Base-by-base conservation (phyloP, 1,140 invertebrate genomes). In the Orius insidiosus region DNA sequence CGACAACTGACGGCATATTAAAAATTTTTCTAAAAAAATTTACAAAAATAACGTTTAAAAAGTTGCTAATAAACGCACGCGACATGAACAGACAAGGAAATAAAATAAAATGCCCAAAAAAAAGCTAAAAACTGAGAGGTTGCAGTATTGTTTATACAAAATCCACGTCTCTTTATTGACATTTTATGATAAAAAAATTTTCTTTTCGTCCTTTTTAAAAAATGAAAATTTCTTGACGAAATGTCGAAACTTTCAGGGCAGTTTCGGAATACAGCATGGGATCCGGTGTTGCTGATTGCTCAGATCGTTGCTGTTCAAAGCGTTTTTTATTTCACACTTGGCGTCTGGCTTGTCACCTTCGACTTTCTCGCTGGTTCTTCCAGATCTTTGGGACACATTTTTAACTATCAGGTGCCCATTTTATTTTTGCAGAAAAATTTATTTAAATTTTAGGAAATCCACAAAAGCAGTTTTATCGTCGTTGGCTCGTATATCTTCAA, bases 211-310 rank as follows among this genome's bases (percentile, higher is more conserved):
- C 24, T 24, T 24, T 24, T 7, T 4, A 24, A 24, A 24, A 24
- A 24, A 24, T 24, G 24, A 24, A 24, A 24, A 4, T 24, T 24
- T 24, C 24, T 24, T 24, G 24, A 24, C 24, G 24, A 24, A 7
- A 53, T 58, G 65, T 72, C 70, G 54, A 66, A 71, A 56, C 71
- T 79, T 58, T 65, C 71, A 31, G 86, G 88, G 51, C 79, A 85
- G 52, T 97, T 96, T 67, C 75, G 90, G 39, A 88, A 84, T 63
- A 85, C 84, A 41, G 81, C 86, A 56, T 97, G 90, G 90, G 93
- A 97, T 66, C 92, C 92, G 8, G 72, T 82, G 50, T 66, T 96
- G 3, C 83, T 96, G 31, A 71, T 87, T 42, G 77, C 80, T 11
- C 93, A 97, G 66, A 96, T 97, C 63, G 64, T 87, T 39, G 80